Conservation (phyloP, 2,888 invertebrate species). For the Choristoneura rosaceana region DNA sequence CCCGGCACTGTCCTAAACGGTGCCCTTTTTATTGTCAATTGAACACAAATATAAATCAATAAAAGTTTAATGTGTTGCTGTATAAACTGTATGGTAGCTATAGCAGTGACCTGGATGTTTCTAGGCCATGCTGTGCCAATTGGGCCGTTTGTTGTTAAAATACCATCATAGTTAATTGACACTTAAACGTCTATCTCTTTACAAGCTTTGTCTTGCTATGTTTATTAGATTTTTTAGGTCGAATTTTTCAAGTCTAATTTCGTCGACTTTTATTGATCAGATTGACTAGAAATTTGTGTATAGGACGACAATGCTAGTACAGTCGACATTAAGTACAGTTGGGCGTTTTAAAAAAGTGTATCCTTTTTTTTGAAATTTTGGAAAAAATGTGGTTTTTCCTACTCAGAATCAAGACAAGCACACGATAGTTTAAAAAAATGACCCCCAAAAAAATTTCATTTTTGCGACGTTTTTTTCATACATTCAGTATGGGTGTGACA, state of each 20-base stretch:
- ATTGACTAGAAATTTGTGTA: not conserved
- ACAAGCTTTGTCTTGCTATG: not conserved
- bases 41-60: conserved; percentile 9
- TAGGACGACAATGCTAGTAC: not conserved
- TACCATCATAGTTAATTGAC: not conserved
- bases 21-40: not conserved
- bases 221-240: not conserved
- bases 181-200: not conserved
- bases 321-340: too few species aligned
- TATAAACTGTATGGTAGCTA: conserved; percentile 15
- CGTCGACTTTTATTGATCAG: too few species aligned
- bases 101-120: conserved; percentile 30
- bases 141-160: not conserved
- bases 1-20: not conserved
- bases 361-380: too few species aligned
- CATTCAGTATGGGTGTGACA: too few species aligned
- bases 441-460: too few species aligned
- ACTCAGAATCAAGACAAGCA: too few species aligned
- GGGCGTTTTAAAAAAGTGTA: too few species aligned
- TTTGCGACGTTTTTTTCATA: too few species aligned
- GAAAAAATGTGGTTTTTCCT: too few species aligned
- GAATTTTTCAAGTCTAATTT: too few species aligned
- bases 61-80: not conserved
- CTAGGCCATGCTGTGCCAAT: conserved; percentile 5
- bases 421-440: too few species aligned